These are phyloP conservation scores for Eutolmus rufibarbis DNA, from an alignment of 2,888 invertebrate genomes.

Conservation along the genomic window DNA sequence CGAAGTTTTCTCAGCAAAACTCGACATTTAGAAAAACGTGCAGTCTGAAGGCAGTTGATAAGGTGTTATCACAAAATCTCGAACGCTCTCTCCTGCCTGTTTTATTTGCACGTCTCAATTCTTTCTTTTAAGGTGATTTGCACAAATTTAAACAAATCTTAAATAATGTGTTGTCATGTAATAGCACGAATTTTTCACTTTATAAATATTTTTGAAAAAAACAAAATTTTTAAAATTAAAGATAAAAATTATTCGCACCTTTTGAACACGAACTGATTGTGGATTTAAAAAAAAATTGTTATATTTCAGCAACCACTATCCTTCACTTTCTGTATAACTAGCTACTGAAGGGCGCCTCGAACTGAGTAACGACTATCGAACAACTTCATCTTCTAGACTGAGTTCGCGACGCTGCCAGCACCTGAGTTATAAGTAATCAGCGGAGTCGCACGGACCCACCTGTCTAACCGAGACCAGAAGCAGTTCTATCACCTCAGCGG, in stretches of 20 bases:
- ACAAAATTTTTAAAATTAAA: not conserved
- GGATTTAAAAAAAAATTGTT: not conserved
- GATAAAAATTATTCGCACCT: not conserved
- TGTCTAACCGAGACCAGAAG: not conserved
- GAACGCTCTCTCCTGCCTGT: not conserved
- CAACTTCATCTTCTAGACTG: slow-evolving; percentile 11
- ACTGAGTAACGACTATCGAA: not conserved
- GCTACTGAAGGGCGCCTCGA: not conserved
- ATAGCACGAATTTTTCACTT: not conserved
- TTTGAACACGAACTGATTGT: not conserved
- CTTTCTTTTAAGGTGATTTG: not conserved
- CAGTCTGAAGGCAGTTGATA: not conserved
- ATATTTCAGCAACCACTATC: not conserved
- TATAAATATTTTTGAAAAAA: not conserved
- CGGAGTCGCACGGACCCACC: not conserved
- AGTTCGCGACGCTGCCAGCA: not conserved
- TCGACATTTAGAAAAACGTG: not conserved
- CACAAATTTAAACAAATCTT: not conserved
- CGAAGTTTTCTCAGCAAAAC: not conserved
- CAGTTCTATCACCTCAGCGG: not conserved
- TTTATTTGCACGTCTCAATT: not conserved
- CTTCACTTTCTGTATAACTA: not conserved
- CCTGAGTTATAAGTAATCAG: slow-evolving; percentile 9
- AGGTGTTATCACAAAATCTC: not conserved
- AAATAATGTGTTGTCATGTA: not conserved